These are phyloP conservation scores for Mnemiopsis leidyi DNA, from an alignment of 37 sponge, comb jelly and placozoan species.

Conservation along the genomic window DNA sequence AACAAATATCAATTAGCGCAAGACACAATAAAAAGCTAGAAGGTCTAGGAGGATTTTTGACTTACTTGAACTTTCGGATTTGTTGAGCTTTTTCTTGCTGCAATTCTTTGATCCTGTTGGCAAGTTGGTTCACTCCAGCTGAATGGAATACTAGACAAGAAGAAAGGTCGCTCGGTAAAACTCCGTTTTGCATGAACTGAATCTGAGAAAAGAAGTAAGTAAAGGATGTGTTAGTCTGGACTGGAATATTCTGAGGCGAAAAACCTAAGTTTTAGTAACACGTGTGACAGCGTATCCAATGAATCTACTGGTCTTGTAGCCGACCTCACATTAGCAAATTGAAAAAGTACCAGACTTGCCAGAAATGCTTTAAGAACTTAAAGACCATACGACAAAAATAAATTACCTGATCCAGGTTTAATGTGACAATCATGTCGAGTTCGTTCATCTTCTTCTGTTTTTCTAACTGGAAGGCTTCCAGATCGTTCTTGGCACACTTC, in stretches of 20 bases:
- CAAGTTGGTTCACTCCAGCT: constrained; percentile 65
- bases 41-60: too few relatives aligned
- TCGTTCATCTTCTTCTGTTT: constrained; percentile 97
- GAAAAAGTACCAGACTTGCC: background rate
- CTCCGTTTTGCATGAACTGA: constrained; percentile 63
- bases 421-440: constrained; percentile 83
- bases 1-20: too few relatives aligned
- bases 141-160: constrained; percentile 83
- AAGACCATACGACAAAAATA: background rate
- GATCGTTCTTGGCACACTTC: constrained; percentile 83
- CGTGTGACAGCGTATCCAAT: too few relatives aligned
- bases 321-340: too few relatives aligned
- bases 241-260: too few relatives aligned
- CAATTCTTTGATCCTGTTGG: constrained; percentile 78
- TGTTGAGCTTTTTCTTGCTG: constrained; percentile 82
- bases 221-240: too few relatives aligned
- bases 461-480: constrained; percentile 87
- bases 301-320: too few relatives aligned
- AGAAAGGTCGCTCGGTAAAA: constrained; percentile 63
- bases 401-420: constrained; percentile 82
- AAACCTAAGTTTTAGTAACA: too few relatives aligned
- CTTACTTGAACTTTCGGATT: constrained; percentile 76
- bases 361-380: background rate
- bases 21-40: too few relatives aligned
- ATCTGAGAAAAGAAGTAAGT: constrained; percentile 36